Percentiles rank a stretch among this genome's conserved stretches.
Conservation (phyloP, 2,113 vertebrate species). For the Lepus americanus region DNA sequence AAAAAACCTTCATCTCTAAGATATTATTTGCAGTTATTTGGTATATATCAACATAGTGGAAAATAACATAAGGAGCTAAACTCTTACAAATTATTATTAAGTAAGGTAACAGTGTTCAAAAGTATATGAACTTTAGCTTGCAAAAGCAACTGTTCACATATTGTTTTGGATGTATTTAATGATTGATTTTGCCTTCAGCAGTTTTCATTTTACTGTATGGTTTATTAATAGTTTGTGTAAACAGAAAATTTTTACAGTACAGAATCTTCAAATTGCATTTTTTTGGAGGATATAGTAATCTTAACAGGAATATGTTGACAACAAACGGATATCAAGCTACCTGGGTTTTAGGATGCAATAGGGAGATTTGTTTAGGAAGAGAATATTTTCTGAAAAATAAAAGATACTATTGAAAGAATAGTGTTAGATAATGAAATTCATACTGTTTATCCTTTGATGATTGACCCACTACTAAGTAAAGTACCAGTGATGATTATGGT, state of each 20-base stretch:
- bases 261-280: not conserved
- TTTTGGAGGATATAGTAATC: not conserved
- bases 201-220: not conserved
- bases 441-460: not conserved
- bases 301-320: not conserved
- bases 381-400: not conserved
- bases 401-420: constrained; percentile 12
- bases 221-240: not conserved
- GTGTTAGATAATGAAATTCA: not conserved
- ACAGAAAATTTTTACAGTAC: constrained; percentile 10
- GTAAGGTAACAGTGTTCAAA: not conserved
- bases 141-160: not conserved
- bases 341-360: not conserved
- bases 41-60: not conserved
- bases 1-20: not conserved
- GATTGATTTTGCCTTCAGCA: constrained; percentile 17
- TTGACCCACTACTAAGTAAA: not conserved
- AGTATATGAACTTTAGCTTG: not conserved
- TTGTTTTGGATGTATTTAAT: constrained; percentile 14
- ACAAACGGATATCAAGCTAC: not conserved
- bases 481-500: not conserved
- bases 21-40: not conserved
- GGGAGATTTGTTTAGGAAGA: constrained; percentile 3
- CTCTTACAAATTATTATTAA: constrained; percentile 35
- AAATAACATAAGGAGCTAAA: not conserved